Percentiles rank a stretch among this genome's conserved stretches.
Conservation (phyloP, 1,140 invertebrate genomes). For the Bradysia coprophila region DNA sequence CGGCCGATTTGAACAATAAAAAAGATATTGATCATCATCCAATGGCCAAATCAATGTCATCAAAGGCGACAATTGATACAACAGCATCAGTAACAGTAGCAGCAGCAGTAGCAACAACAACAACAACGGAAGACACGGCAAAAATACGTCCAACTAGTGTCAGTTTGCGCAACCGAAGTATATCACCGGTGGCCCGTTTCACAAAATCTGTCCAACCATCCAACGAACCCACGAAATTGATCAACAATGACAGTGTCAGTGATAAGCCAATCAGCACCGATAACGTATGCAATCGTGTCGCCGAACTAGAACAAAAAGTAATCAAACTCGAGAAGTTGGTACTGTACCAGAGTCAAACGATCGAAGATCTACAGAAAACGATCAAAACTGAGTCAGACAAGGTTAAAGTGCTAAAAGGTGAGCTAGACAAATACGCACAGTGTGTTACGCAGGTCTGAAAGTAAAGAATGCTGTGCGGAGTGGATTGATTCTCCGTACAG, state of each 20-base stretch:
- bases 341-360: constrained; percentile 33
- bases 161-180: constrained; percentile 18
- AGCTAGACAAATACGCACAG: constrained; percentile 36
- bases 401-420: constrained; percentile 31
- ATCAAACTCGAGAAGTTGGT: constrained; percentile 35
- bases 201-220: background rate
- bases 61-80: constrained; percentile 5
- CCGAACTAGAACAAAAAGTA: constrained; percentile 26
- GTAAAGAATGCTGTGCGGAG: no score
- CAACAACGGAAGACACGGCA: constrained; percentile 12
- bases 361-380: constrained; percentile 32
- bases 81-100: constrained; percentile 16
- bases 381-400: constrained; percentile 34
- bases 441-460: constrained; percentile 39
- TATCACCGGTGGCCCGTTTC: constrained; percentile 11
- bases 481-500: no score
- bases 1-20: background rate
- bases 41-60: constrained; percentile 18
- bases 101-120: constrained; percentile 11
- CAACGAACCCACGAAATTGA: constrained; percentile 20
- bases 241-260: background rate
- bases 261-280: constrained; percentile 7
- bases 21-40: constrained; percentile 1
- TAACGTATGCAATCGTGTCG: constrained; percentile 14
- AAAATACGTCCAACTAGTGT: constrained; percentile 19